Base-by-base conservation (phyloP, 2,888 invertebrate species). In the Chrysolina oricalcia region DNA sequence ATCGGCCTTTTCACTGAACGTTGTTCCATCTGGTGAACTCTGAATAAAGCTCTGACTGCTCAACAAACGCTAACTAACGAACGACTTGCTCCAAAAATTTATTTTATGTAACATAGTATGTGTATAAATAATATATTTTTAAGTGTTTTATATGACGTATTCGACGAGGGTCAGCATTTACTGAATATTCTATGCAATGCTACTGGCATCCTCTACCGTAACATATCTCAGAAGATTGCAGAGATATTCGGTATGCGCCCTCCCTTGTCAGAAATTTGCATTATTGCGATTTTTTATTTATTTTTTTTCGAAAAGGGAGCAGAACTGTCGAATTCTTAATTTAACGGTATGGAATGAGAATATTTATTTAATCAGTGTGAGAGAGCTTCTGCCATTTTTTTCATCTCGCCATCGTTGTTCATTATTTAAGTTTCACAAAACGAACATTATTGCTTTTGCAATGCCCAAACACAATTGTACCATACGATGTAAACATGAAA, bases 1-100 rank as follows among this genome's bases (percentile, higher is more conserved):
- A 76, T 93, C 95, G 69, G 94, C 97, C 82, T 97, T 97, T 91
- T 96, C 97, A 79, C 91, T 97, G 62, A 97, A 97, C 90, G 95
- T 97, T 80, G 90, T 90, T 83, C 87, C 89, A 83, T 85, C 90
- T 75, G 90, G 90, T 85, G 91, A 91, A 84, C 87, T 90, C 81
- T 90, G 79, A 62, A 73, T 64, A 65, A 75, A 89, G 83, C 83
- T 79, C 83, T 84, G 83, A 84, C 81, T 81, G 80, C 78, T 77
- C 78, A 76, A 78, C 40, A 79, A 81, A 81, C 80, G 80, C 81
- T 80, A 79, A 80, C 78, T 77, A 83, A 87, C 87, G 87, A 88
- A 87, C 88, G 88, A 88, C 83, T 87, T 87, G 87, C 87, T 86
- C 85, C 85, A 87, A 85, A 80, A 84, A 83, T 27, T n/a, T 35